phyloP scores from a whole-genome alignment of 1,140 invertebrate genomes.

The Ceratina japonica region DNA sequence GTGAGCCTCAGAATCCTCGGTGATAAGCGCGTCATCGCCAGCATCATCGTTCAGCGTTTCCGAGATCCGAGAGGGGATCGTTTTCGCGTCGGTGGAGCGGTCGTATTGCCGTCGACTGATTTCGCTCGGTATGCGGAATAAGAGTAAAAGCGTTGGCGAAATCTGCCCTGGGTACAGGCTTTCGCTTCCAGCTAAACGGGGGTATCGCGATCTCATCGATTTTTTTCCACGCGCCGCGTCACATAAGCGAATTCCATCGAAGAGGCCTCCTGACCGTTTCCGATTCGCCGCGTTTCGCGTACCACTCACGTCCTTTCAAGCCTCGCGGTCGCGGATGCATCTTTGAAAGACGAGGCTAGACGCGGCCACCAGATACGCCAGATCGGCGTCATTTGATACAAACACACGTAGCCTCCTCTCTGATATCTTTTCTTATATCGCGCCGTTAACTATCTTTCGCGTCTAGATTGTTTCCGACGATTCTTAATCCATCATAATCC shows the following conservation, averaged over 20 bases:
- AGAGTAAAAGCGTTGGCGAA: constrained; percentile 10
- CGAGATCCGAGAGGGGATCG: constrained; percentile 4
- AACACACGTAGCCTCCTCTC: neutral
- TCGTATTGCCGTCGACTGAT: constrained; percentile 18
- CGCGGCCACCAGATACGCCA: neutral
- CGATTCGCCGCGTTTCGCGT: neutral
- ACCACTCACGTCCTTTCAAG: neutral
- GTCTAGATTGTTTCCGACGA: too few species aligned
- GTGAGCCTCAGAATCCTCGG: neutral
- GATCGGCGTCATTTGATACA: constrained; percentile 28
- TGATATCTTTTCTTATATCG: neutral
- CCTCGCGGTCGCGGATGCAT: constrained; percentile 14
- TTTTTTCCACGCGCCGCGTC: constrained; percentile 21
- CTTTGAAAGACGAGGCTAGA: constrained; percentile 27
- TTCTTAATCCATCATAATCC: too few species aligned
- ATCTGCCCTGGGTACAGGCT: constrained; percentile 15
- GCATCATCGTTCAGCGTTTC: neutral
- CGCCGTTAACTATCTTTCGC: too few species aligned
- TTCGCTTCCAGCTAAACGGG: constrained; percentile 28
- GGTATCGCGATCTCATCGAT: constrained; percentile 35
- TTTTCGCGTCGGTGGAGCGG: constrained; percentile 6
- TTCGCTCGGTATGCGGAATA: constrained; percentile 31
- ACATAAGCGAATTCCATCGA: constrained; percentile 36
- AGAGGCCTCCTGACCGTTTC: neutral
- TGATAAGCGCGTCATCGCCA: neutral